Conservation (phyloP, 2,113 vertebrate species). For the Melospiza georgiana region DNA sequence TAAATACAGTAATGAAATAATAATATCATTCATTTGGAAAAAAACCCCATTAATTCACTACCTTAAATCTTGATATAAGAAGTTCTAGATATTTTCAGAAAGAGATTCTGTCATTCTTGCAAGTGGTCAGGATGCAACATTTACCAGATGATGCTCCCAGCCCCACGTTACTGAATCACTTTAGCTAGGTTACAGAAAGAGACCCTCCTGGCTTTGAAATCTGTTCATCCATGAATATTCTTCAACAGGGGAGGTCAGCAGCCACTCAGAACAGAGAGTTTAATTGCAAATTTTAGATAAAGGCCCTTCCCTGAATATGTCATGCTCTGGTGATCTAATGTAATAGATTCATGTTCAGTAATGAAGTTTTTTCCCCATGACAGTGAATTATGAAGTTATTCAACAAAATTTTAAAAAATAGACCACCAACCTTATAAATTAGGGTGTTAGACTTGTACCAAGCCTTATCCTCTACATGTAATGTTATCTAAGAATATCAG, state of each 20-base stretch:
- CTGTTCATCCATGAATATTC: not conserved
- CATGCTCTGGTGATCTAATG: not conserved
- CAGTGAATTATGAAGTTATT: not conserved
- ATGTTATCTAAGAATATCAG: not conserved
- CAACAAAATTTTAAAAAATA: not conserved
- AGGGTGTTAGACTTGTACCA: not conserved
- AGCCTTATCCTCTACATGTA: not conserved
- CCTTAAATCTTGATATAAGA: not conserved
- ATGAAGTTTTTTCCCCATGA: not conserved
- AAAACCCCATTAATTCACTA: not conserved
- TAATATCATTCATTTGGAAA: too few species aligned
- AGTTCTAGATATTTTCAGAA: not conserved
- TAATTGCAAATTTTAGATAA: not conserved
- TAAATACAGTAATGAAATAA: not conserved
- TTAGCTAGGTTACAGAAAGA: not conserved
- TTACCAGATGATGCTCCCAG: not conserved
- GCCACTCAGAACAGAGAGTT: not conserved
- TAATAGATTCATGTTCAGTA: not conserved
- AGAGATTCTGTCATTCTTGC: not conserved
- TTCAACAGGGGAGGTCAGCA: not conserved
- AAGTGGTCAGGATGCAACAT: not conserved
- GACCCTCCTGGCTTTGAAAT: not conserved
- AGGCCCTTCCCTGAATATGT: not conserved
- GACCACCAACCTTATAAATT: not conserved
- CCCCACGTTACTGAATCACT: not conserved